Percentiles rank a stretch among this genome's conserved stretches.
Conservation (phyloP, 2,797 vertebrate species). For the Champsocephalus gunnari region DNA sequence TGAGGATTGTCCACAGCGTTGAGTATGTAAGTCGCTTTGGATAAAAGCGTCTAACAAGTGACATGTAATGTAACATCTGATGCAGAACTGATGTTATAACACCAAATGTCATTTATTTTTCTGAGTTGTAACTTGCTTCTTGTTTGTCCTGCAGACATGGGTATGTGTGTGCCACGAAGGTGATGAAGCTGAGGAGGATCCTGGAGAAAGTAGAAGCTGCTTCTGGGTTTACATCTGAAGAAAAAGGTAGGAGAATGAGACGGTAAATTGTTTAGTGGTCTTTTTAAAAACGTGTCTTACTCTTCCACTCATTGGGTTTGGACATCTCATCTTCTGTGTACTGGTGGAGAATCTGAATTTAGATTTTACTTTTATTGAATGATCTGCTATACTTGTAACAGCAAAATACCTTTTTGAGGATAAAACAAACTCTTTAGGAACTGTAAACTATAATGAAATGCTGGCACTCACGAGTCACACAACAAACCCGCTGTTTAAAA, state of each 20-base stretch:
- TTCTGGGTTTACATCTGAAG: slow-evolving; percentile 98
- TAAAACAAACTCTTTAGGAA: background rate
- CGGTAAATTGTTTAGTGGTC: background rate
- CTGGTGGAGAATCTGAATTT: too few relatives aligned
- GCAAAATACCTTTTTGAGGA: background rate
- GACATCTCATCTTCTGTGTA: too few relatives aligned
- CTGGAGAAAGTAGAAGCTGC: slow-evolving; percentile 98
- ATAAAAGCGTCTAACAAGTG: too few relatives aligned
- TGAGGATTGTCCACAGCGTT: too few relatives aligned
- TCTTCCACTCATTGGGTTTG: background rate
- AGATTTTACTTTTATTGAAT: background rate
- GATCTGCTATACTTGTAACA: background rate
- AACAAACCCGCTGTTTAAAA: background rate
- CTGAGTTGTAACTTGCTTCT: background rate
- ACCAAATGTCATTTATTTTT: background rate
- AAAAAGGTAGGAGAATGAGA: slow-evolving; percentile 89
- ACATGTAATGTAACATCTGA: background rate
- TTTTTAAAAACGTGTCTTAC: background rate
- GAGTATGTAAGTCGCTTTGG: too few relatives aligned
- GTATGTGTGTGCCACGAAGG: slow-evolving; percentile 98
- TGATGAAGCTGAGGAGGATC: slow-evolving; percentile 98
- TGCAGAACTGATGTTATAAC: background rate
- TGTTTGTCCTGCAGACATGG: slow-evolving; percentile 87
- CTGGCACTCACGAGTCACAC: background rate
- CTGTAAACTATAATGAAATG: background rate